Base-by-base conservation (phyloP, 2,113 vertebrate species). In the Gambusia holbrooki region DNA sequence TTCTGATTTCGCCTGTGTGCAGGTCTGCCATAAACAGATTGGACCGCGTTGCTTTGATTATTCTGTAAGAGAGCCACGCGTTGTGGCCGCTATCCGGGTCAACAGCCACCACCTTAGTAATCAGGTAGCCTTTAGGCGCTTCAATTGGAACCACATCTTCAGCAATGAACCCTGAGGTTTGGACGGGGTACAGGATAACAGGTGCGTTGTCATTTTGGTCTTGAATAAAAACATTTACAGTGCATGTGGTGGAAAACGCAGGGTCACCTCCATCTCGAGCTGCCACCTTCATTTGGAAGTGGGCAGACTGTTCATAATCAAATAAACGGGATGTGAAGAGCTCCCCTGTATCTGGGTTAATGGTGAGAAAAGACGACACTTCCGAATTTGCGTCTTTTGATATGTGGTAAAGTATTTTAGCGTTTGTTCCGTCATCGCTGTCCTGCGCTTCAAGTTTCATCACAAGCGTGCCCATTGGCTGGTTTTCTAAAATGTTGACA, bases 61-160 rank as follows among this genome's bases (percentile, higher is more conserved):
- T 87, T 45, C 84, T 89, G 75, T 92, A 95, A 14, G 89, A 89
- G 0, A 95, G 89, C 89, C 93, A 94, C 0, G 93, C 90, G 45
- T 95, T 94, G 62, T 94, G 93, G 4, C 93, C 90, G 0, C 93
- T 92, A 65, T 95, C 93, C 1, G 86, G 83, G 58, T 95, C 94
- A 12, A 95, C 91, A 62, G 93, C 93, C 4, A 96, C 92, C 15
- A 95, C 94, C 69, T 96, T 96, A 4, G 95, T 94, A 3, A 96
- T 93, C 62, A 96, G 84, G 60, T 95, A 95, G 2, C 95, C 94
- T 0, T 89, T 89, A 0, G 96, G 95, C 7, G 95, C 93, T 22
- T 94, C 93, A 7, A 77, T 70, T 13, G 95, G 93, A 2, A 95
- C 94, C 60, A 95, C 82, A 10, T 93, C 92, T 69, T 96, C 95